Conservation (phyloP, 2,888 invertebrate species). For the Ophioninae sp. region DNA sequence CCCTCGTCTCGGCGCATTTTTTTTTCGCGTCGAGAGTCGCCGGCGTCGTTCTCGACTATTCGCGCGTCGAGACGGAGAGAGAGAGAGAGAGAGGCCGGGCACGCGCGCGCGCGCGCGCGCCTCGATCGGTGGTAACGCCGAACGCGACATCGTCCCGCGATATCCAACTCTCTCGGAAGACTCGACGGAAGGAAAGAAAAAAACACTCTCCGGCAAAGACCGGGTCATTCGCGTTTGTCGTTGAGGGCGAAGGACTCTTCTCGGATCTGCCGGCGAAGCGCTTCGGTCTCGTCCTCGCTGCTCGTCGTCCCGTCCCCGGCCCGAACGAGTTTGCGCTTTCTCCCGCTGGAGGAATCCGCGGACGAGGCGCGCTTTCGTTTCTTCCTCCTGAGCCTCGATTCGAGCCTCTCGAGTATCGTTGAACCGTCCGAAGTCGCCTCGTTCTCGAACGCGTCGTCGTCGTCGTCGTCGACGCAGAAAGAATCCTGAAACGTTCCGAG, state of each 20-base stretch:
- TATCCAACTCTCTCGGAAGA: not conserved
- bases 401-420: conserved; percentile 68
- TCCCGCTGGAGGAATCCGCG: conserved; percentile 43
- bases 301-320: conserved; percentile 61
- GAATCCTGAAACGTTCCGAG: conserved; percentile 70
- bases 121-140: not conserved
- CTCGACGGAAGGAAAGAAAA: conserved; percentile 9
- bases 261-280: conserved; percentile 69
- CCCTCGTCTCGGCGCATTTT: conserved; percentile 11
- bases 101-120: not conserved
- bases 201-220: not conserved
- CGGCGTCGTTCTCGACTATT: not conserved
- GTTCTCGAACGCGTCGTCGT: conserved; percentile 50
- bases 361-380: conserved; percentile 66
- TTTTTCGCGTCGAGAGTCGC: not conserved
- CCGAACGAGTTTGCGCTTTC: conserved; percentile 53
- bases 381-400: conserved; percentile 59
- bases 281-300: conserved; percentile 76
- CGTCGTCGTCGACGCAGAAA: conserved; percentile 72
- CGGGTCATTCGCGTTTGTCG: conserved; percentile 26
- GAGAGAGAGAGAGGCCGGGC: not conserved
- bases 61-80: not conserved
- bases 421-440: conserved; percentile 44
- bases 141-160: not conserved
- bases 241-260: conserved; percentile 67